Conservation (phyloP, 1,140 invertebrate species). For the Cardiocondyla obscurior region DNA sequence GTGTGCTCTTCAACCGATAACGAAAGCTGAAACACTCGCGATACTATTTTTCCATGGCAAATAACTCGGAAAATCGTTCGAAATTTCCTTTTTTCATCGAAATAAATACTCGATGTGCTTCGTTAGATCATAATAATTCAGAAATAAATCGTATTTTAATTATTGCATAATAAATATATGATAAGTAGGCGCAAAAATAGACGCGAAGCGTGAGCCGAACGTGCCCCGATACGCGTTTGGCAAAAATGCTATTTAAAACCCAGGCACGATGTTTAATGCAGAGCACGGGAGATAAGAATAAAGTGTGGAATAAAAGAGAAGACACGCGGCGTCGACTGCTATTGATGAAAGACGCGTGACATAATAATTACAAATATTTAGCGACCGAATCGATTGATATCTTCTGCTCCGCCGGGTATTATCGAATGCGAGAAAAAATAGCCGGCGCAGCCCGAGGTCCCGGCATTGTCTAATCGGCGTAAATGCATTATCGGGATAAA, state of each 20-base stretch:
- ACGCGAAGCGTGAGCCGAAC: neutral
- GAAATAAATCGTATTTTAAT: neutral
- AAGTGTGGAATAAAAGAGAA: neutral
- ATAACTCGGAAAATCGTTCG: neutral
- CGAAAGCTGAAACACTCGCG: constrained; percentile 18
- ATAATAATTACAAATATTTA: constrained; percentile 7
- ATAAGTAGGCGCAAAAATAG: neutral
- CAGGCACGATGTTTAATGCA: neutral
- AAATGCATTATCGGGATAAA: neutral
- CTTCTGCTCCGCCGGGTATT: neutral
- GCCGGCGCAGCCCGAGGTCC: neutral
- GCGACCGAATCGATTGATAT: neutral
- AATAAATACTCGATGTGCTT: neutral
- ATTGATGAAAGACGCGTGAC: neutral
- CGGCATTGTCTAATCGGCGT: neutral
- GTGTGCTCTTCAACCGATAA: constrained; percentile 43
- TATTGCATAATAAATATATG: neutral
- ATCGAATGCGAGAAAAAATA: constrained; percentile 7
- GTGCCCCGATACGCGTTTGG: neutral
- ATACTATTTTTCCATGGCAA: neutral
- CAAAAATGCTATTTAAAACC: neutral
- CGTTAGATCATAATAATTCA: neutral
- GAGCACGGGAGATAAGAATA: neutral
- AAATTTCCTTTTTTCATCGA: neutral
- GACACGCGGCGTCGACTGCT: neutral